Percentiles rank a stretch among this genome's conserved stretches.
phyloP scores from a whole-genome alignment of 2,888 invertebrate species.

The Lasioglossum oenotherae region DNA sequence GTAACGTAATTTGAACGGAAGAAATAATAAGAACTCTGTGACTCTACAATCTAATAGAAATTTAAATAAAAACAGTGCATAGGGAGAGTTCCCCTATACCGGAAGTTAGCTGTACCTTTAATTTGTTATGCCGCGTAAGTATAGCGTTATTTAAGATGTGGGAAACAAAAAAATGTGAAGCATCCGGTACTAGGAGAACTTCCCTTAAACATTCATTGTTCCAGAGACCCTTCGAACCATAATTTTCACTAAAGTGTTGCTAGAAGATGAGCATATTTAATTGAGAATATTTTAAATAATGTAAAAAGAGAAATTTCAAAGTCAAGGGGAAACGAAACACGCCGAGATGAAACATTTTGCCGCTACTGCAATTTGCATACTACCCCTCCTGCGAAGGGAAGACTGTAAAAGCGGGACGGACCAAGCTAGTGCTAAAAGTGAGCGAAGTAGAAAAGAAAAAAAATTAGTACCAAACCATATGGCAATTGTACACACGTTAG shows the following conservation, averaged over 20 bases:
- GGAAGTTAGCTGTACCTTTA: background rate
- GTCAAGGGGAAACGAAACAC: background rate
- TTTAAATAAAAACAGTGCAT: background rate
- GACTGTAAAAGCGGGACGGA: background rate
- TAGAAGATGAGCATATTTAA: background rate
- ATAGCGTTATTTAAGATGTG: background rate
- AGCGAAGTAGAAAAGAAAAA: background rate
- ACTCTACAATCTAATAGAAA: background rate
- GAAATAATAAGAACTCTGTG: background rate
- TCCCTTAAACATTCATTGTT: background rate
- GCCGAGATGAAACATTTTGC: background rate
- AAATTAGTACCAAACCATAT: conserved; percentile 4
- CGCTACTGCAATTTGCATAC: background rate
- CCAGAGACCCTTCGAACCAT: background rate
- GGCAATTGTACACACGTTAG: conserved; percentile 64
- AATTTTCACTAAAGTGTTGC: background rate
- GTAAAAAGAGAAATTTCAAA: background rate
- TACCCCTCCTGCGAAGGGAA: background rate
- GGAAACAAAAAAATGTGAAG: background rate
- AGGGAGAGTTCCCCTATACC: background rate
- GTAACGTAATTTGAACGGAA: background rate
- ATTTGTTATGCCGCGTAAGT: background rate
- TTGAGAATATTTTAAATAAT: background rate
- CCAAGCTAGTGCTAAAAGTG: background rate
- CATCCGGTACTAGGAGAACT: background rate